These are phyloP conservation scores for Gallinago stenura DNA, from an alignment of 2,797 vertebrate genomes.

Conservation along the genomic window DNA sequence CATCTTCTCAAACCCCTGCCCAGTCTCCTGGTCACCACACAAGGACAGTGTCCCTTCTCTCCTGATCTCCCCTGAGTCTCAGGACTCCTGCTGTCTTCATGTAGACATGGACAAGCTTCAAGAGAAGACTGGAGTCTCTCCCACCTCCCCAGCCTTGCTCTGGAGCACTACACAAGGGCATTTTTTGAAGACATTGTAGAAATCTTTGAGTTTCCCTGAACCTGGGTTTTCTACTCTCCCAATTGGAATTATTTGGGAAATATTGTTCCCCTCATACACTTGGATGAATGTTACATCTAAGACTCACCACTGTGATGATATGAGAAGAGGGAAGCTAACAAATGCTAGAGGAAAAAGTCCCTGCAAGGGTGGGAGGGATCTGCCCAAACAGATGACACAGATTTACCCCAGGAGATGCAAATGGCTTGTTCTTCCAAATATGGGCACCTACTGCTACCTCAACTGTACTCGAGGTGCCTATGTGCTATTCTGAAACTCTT, in stretches of 20 bases:
- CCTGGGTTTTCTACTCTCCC: not conserved
- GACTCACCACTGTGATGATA: not conserved
- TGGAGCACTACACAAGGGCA: fast-evolving
- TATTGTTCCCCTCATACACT: not conserved
- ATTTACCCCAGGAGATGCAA: not conserved
- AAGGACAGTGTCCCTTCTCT: not conserved
- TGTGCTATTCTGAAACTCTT: not conserved
- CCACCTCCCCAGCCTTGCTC: not conserved
- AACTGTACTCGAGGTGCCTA: not conserved
- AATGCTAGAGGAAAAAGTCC: not conserved
- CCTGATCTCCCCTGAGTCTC: not conserved
- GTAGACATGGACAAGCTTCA: not conserved
- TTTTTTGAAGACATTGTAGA: not conserved
- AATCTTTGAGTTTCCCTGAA: not conserved
- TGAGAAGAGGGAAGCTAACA: not conserved
- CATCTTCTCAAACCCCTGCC: not conserved
- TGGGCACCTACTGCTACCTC: not conserved
- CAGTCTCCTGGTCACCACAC: not conserved
- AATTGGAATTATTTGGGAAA: not conserved
- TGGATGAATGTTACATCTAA: not conserved
- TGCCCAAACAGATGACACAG: not conserved
- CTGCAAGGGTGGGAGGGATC: not conserved
- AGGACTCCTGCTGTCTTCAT: not conserved
- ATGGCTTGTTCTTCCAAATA: not conserved
- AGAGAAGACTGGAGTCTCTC: not conserved